Evolutionary conservation across 1,140 invertebrate genomes (phyloP), one percentile per base, ranked within the genome.

Genomic region (Drosophila triauraria): DNA sequence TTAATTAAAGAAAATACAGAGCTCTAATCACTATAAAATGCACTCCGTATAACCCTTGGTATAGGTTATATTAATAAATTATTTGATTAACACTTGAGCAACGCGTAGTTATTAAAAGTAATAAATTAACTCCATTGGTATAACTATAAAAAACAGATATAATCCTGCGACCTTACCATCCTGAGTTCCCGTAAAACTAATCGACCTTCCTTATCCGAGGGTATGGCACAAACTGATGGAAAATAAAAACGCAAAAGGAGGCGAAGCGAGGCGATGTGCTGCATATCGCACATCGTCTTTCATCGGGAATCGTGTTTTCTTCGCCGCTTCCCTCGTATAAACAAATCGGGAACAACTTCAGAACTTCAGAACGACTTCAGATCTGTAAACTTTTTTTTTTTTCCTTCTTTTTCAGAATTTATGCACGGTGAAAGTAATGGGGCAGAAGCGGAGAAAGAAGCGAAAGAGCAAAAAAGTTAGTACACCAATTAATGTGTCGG

Each of bases 371-470:
- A 53, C 62, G 67, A 70, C 53, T 56, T 70, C 5, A 15, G 61
- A 63, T 54, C 74, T 67, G 48, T 40, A 58, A 59, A 56, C 32
- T 56, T 56, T 15, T 25, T 38, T 15, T 15, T 5, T 13, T 12
- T 20, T 35, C 32, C 50, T 51, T 35, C 32, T 50, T 51, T 42
- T 80, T 60, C 56, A 87, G 80, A 80, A 80, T 80, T 83, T 74
- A 78, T 88, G 69, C 77, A 78, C 56, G 85, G 84, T 75, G 84
- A 88, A 88, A 88, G 84, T 87, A 87, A 88, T 78, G 68, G 75
- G 46, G 63, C 53, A 74, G 53, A 42, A 48, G 23, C 57, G 57
- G 74, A 75, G 40, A 75, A 61, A 63, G 58, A 62, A 53, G 43
- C n/a, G n/a, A 56, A 63, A 57, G 71, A 50, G 58, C 23, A 27